phyloP scores from a whole-genome alignment of 2,113 vertebrate species.

The Natator depressus region DNA sequence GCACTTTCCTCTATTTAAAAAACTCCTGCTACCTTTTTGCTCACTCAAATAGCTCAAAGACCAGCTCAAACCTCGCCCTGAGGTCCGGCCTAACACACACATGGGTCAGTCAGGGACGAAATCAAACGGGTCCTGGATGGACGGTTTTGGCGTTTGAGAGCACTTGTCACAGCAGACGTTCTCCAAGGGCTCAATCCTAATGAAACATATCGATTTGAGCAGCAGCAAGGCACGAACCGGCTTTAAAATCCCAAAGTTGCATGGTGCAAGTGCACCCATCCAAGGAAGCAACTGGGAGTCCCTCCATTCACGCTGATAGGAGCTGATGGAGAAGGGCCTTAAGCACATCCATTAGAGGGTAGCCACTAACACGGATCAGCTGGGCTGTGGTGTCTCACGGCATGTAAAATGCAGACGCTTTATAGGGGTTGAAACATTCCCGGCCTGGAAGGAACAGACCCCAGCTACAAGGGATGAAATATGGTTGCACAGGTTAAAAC shows the following conservation, averaged over 20 bases:
- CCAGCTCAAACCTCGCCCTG: not conserved
- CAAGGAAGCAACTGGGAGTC: not conserved
- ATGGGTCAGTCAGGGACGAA: not conserved
- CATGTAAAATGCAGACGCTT: too few species aligned
- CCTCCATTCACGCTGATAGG: not conserved
- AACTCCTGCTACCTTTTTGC: not conserved
- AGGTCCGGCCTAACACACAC: not conserved
- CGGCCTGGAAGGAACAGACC: rapidly evolving
- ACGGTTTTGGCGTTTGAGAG: not conserved
- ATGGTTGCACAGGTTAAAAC: rapidly evolving
- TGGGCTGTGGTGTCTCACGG: not conserved
- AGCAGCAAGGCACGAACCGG: rapidly evolving
- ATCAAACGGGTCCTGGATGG: not conserved
- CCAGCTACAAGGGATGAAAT: not conserved
- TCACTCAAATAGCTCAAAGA: too few species aligned
- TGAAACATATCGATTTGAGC: rapidly evolving
- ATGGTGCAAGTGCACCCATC: rapidly evolving
- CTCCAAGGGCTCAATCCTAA: rapidly evolving
- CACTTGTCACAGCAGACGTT: not conserved
- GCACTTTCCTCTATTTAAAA: not conserved
- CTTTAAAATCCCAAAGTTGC: not conserved
- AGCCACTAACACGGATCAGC: not conserved
- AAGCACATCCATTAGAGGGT: not conserved
- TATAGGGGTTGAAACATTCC: too few species aligned
- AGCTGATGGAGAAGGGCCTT: rapidly evolving